These are phyloP conservation scores for Yponomeuta malinellus DNA, from an alignment of 2,888 invertebrate genomes.

Conservation along the genomic window DNA sequence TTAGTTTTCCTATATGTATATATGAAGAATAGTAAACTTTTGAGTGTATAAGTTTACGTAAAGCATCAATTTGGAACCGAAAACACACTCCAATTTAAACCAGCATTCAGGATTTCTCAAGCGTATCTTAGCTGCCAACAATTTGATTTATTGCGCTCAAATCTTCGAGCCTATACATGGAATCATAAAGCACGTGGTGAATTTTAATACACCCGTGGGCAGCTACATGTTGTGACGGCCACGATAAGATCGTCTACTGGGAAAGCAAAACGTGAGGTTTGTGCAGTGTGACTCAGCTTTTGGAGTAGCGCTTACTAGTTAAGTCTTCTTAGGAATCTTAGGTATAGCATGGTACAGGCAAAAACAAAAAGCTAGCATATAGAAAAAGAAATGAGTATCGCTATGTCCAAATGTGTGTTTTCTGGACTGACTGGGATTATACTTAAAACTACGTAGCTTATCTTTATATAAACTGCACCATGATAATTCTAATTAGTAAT, in stretches of 20 bases:
- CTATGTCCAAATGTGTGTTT: too few species aligned
- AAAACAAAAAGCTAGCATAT: too few species aligned
- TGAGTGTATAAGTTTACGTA: background rate
- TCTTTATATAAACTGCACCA: too few species aligned
- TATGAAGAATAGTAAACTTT: background rate
- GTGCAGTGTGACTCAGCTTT: constrained; percentile 9
- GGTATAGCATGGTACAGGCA: too few species aligned
- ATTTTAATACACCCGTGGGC: constrained; percentile 49
- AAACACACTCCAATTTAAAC: background rate
- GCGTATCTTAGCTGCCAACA: constrained; percentile 3
- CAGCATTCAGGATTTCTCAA: background rate
- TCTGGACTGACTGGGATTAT: too few species aligned
- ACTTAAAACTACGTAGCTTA: too few species aligned
- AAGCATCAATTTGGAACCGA: background rate
- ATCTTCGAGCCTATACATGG: constrained; percentile 7
- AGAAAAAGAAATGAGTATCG: too few species aligned
- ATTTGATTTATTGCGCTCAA: constrained; percentile 7
- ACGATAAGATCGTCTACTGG: constrained; percentile 6
- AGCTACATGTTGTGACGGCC: constrained; percentile 26
- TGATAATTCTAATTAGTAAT: too few species aligned
- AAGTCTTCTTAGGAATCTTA: too few species aligned
- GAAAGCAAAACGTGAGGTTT: background rate
- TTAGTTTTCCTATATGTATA: background rate
- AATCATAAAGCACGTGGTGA: constrained; percentile 24
- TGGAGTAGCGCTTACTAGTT: background rate